These are phyloP conservation scores for Himantopus leucocephalus DNA, from an alignment of 2,113 vertebrate species.

Conservation along the genomic window DNA sequence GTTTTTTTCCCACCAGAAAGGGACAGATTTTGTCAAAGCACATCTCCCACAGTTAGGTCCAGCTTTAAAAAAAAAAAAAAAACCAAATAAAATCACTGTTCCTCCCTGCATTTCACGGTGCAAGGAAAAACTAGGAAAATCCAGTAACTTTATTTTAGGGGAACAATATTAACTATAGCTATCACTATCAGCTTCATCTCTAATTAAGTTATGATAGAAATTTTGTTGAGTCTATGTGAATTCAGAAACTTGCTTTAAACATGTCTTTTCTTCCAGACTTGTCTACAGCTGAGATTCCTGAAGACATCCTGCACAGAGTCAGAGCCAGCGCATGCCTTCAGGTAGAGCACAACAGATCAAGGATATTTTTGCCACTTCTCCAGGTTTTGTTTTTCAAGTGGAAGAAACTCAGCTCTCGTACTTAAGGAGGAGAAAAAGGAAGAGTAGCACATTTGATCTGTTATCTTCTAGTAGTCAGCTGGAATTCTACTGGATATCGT, in stretches of 20 bases:
- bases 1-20: neutral
- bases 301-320: neutral
- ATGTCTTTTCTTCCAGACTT: neutral
- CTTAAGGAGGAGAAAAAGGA: neutral
- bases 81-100: neutral
- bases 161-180: neutral
- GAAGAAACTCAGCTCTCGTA: neutral
- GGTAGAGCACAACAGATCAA: neutral
- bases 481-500: slow-evolving; percentile 1
- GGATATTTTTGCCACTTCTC: neutral
- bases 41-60: neutral
- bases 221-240: neutral
- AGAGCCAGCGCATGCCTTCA: neutral
- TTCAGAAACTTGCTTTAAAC: neutral
- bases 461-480: neutral
- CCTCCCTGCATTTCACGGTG: neutral
- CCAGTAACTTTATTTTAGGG: neutral
- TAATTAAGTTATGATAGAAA: neutral
- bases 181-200: neutral
- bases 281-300: neutral
- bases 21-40: neutral
- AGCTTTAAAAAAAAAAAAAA: neutral
- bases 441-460: neutral
- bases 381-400: neutral
- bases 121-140: neutral